Percentiles rank a stretch among this genome's conserved stretches.
Conservation (phyloP, 2,888 invertebrate genomes). For the Drosophila eohydei region DNA sequence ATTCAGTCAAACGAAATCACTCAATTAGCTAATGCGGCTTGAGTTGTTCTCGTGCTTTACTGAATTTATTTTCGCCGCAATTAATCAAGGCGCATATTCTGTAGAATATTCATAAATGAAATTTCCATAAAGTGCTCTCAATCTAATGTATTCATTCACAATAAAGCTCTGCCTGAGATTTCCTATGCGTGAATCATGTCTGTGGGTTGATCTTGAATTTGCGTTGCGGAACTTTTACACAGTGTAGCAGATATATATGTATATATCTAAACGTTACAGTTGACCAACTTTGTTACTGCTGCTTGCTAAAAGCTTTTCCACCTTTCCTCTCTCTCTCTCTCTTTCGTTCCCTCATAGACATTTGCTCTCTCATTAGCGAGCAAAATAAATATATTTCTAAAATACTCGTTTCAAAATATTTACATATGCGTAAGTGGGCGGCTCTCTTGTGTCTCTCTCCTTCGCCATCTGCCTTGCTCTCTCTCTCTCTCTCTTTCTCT, state of each 20-base stretch:
- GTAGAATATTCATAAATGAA: conserved; percentile 9
- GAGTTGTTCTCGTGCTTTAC: conserved; percentile 1
- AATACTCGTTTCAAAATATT: conserved; percentile 54
- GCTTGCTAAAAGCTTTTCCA: conserved; percentile 41
- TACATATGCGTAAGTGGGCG: conserved; percentile 59
- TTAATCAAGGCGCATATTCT: conserved; percentile 22
- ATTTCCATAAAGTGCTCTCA: conserved; percentile 26
- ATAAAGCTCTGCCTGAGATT: conserved; percentile 7
- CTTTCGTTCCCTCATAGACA: conserved; percentile 4
- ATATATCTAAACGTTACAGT: conserved; percentile 15
- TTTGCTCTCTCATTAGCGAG: conserved; percentile 14
- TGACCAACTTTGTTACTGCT: conserved; percentile 15
- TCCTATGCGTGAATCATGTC: conserved; percentile 36
- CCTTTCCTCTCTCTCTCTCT: background rate
- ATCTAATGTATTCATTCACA: conserved; percentile 8
- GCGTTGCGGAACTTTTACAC: conserved; percentile 42
- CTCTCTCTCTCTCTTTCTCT: background rate
- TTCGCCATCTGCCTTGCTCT: too few species aligned
- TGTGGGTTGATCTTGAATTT: conserved; percentile 54
- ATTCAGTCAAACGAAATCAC: background rate
- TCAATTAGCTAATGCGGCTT: conserved; percentile 5
- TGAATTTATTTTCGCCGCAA: conserved; percentile 26
- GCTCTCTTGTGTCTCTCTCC: background rate
- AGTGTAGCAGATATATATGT: background rate
- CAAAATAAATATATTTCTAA: conserved; percentile 24